phyloP scores from a whole-genome alignment of 2,888 invertebrate genomes.

The Galeruca laticollis region DNA sequence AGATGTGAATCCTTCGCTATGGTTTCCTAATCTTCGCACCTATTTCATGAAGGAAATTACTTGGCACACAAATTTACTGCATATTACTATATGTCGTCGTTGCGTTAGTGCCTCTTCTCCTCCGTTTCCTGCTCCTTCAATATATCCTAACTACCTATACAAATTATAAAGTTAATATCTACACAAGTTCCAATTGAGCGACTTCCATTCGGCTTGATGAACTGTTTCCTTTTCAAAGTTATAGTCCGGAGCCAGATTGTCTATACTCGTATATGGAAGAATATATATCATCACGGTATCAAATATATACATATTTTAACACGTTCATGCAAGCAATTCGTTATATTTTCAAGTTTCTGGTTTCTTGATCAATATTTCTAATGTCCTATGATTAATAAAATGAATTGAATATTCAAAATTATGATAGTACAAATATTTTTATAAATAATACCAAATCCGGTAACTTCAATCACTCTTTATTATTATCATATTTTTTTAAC shows the following conservation, averaged over 20 bases:
- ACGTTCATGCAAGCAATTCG: too few species aligned
- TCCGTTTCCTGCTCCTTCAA: slow-evolving; percentile 59
- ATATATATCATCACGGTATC: too few species aligned
- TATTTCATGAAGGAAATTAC: slow-evolving; percentile 65
- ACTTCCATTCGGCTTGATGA: slow-evolving; percentile 39
- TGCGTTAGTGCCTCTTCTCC: slow-evolving; percentile 55
- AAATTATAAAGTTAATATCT: slow-evolving; percentile 58
- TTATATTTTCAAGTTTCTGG: too few species aligned
- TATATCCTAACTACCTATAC: slow-evolving; percentile 58
- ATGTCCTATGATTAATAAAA: too few species aligned
- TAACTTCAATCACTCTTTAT: too few species aligned
- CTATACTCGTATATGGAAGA: too few species aligned
- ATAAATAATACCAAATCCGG: too few species aligned
- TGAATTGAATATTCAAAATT: too few species aligned
- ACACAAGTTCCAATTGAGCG: slow-evolving; percentile 46
- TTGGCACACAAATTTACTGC: slow-evolving; percentile 65
- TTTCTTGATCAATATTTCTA: too few species aligned
- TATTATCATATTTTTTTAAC: too few species aligned
- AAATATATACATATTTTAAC: too few species aligned
- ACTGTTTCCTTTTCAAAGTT: slow-evolving; percentile 34
- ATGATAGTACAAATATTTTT: too few species aligned
- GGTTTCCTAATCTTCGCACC: slow-evolving; percentile 60
- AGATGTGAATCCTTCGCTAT: slow-evolving; percentile 56
- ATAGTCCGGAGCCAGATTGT: background rate
- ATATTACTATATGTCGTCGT: slow-evolving; percentile 61